Conservation (phyloP, 2,888 invertebrate species). For the Latrodectus hesperus region DNA sequence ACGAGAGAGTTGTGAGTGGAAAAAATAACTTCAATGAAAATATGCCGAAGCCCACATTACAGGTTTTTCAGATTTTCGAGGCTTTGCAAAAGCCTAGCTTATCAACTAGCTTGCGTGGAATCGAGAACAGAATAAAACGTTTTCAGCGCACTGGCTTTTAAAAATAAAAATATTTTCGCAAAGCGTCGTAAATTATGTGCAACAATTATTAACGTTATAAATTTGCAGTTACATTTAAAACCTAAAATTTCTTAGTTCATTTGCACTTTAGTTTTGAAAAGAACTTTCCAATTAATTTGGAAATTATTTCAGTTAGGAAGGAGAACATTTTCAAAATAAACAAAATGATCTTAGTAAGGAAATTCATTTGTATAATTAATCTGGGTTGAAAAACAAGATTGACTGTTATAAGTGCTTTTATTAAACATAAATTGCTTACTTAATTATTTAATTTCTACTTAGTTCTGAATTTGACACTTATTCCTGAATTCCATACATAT, state of each 20-base stretch:
- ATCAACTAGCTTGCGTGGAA: slow-evolving; percentile 17
- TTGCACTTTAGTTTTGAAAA: no score
- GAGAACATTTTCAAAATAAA: no score
- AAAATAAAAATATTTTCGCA: slow-evolving; percentile 26
- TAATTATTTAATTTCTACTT: no score
- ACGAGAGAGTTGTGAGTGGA: slow-evolving; percentile 23
- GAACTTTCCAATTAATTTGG: no score
- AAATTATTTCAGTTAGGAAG: no score
- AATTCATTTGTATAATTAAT: no score
- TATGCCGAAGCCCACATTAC: slow-evolving; percentile 63
- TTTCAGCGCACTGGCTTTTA: slow-evolving; percentile 11
- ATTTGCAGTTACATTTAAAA: not conserved
- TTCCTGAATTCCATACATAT: no score
- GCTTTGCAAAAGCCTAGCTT: slow-evolving; percentile 10
- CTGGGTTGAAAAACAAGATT: no score
- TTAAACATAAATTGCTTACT: no score
- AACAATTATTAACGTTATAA: slow-evolving; percentile 15
- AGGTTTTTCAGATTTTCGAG: slow-evolving; percentile 44
- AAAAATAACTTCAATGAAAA: slow-evolving; percentile 62
- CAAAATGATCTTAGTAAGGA: no score
- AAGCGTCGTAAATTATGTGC: slow-evolving; percentile 25
- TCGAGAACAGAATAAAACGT: slow-evolving; percentile 14
- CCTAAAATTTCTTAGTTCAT: not conserved
- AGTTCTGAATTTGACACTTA: no score
- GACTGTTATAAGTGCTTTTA: no score